Percentiles rank a stretch among this genome's conserved stretches.
phyloP scores from a whole-genome alignment of 2,888 invertebrate species.

The Zootermopsis nevadensis region DNA sequence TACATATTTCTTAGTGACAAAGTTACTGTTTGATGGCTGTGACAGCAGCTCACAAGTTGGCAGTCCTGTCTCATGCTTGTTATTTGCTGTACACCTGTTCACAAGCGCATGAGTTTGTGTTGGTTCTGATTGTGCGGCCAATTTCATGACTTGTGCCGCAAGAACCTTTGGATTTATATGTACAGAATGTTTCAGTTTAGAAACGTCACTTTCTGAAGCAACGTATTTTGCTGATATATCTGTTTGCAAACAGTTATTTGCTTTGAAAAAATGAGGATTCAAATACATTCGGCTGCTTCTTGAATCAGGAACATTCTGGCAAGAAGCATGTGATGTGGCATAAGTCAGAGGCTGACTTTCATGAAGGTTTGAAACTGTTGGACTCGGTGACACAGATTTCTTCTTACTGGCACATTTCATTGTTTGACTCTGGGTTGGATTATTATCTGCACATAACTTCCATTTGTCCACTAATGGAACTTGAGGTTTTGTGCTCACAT shows the following conservation, averaged over 20 bases:
- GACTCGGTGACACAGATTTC: too few relatives aligned
- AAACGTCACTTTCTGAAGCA: not conserved
- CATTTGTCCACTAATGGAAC: not conserved
- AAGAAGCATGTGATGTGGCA: not conserved
- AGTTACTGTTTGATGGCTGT: not conserved
- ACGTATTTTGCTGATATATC: not conserved
- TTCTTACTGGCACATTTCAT: not conserved
- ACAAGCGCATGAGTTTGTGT: not conserved
- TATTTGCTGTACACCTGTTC: too few relatives aligned
- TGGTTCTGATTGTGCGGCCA: constrained; percentile 20
- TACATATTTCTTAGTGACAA: not conserved
- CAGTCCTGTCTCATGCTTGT: too few relatives aligned
- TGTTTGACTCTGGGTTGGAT: not conserved
- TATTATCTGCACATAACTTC: not conserved
- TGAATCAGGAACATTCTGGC: not conserved
- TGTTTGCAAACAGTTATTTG: not conserved
- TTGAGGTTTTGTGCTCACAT: not conserved
- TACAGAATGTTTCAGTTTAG: constrained; percentile 37
- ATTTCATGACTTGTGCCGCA: constrained; percentile 26
- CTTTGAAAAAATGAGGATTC: constrained; percentile 26
- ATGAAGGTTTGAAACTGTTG: not conserved
- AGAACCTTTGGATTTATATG: constrained; percentile 46
- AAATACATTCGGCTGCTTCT: constrained; percentile 17
- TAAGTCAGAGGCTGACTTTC: not conserved
- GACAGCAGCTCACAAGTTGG: too few relatives aligned